These are phyloP conservation scores for Periophthalmus magnuspinnatus DNA, from an alignment of 2,797 vertebrate genomes.

Conservation along the genomic window DNA sequence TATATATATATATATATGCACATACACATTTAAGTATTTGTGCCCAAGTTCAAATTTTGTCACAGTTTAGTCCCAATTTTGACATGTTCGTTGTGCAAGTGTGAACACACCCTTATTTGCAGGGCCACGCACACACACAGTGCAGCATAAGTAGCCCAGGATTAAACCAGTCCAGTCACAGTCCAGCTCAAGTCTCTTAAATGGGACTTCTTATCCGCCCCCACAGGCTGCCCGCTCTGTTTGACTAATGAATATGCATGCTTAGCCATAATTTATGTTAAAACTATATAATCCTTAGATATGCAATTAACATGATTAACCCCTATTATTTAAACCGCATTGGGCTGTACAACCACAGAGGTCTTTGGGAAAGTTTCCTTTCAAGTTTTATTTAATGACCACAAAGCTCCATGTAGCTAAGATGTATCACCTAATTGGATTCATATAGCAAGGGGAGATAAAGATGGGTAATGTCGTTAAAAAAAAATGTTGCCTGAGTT, in stretches of 20 bases:
- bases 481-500: too few relatives aligned
- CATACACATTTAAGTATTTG: too few relatives aligned
- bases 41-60: too few relatives aligned
- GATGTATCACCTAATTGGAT: neutral
- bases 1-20: too few relatives aligned
- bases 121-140: neutral
- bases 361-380: neutral
- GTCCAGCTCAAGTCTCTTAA: neutral
- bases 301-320: constrained; percentile 4
- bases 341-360: neutral
- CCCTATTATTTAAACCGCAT: constrained; percentile 10
- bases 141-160: neutral
- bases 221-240: neutral
- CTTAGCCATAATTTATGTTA: constrained; percentile 14
- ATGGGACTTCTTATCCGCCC: constrained; percentile 5
- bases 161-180: constrained; percentile 3
- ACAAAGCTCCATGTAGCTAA: neutral
- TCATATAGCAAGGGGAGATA: neutral
- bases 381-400: neutral
- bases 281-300: constrained; percentile 11
- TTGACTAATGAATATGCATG: neutral
- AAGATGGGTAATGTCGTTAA: neutral
- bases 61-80: too few relatives aligned
- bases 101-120: too few relatives aligned
- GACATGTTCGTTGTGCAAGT: too few relatives aligned